Percentiles rank a stretch among this genome's conserved stretches.
Conservation (phyloP, 2,113 vertebrate species). For the Tyto alba region DNA sequence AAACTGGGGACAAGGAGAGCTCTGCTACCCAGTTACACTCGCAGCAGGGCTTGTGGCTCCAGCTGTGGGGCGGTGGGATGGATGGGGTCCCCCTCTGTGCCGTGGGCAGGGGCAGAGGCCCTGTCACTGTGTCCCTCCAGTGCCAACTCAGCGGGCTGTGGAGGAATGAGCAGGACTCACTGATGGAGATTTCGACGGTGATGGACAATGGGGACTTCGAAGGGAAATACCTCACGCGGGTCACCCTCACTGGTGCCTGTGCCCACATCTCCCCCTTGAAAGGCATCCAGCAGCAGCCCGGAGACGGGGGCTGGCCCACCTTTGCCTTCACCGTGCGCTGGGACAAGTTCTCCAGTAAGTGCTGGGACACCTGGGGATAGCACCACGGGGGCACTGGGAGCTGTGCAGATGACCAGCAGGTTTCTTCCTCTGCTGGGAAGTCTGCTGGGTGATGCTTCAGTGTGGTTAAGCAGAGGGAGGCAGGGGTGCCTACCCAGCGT, state of each 20-base stretch:
- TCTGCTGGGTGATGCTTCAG: background rate
- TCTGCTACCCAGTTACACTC: fast-evolving
- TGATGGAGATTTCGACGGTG: slow-evolving; percentile 3
- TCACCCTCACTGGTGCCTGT: background rate
- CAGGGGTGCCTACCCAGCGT: fast-evolving
- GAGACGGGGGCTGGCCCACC: background rate
- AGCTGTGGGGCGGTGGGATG: fast-evolving
- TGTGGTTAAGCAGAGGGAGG: background rate
- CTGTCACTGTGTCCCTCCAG: background rate
- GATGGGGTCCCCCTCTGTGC: background rate
- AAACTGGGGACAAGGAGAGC: background rate
- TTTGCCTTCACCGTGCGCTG: slow-evolving; percentile 4
- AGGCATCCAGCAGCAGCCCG: background rate
- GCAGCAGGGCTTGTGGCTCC: background rate
- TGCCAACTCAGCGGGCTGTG: slow-evolving; percentile 21
- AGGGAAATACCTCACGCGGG: slow-evolving; percentile 9
- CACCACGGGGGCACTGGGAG: fast-evolving
- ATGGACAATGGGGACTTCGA: background rate
- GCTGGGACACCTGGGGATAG: background rate
- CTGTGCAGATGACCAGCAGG: fast-evolving
- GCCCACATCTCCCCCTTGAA: background rate
- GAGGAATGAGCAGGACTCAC: slow-evolving; percentile 12
- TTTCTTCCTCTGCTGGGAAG: background rate
- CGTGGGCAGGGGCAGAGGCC: fast-evolving
- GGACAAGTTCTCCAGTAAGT: slow-evolving; percentile 57